Percentiles rank a stretch among this genome's conserved stretches.
phyloP scores from a whole-genome alignment of 2,888 invertebrate species.

The Drosophila helvetica region DNA sequence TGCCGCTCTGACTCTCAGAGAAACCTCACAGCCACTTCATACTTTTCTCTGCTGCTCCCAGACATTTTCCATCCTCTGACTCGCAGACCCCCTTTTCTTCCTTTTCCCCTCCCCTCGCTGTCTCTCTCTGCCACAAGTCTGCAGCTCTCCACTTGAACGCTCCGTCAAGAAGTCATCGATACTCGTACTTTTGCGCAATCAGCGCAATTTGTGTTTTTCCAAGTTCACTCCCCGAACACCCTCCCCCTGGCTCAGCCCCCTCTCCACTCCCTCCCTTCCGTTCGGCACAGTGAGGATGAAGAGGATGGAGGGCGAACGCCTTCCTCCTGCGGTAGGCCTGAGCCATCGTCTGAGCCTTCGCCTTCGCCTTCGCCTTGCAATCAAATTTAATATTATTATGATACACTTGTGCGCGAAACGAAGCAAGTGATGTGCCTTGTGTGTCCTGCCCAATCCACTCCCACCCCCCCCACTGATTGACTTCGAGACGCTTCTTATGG shows the following conservation, averaged over 20 bases:
- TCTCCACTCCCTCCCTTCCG: not conserved
- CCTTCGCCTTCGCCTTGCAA: conserved; percentile 66
- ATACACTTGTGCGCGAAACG: conserved; percentile 77
- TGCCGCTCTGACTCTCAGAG: too few relatives aligned
- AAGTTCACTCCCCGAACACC: conserved; percentile 1
- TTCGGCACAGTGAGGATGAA: too few relatives aligned
- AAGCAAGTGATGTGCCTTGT: conserved; percentile 74
- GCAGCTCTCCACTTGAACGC: conserved; percentile 9
- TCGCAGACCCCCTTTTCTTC: not conserved
- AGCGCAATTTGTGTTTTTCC: conserved; percentile 67
- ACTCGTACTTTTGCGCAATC: conserved; percentile 73
- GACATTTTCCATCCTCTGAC: not conserved
- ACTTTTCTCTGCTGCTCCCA: not conserved
- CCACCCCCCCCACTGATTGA: not conserved
- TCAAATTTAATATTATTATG: conserved; percentile 80
- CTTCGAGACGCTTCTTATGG: not conserved
- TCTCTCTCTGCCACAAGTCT: not conserved
- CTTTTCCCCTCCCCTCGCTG: not conserved
- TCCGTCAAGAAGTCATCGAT: conserved; percentile 75
- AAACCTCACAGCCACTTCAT: not conserved
- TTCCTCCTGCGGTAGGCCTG: not conserved
- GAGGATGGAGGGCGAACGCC: too few relatives aligned
- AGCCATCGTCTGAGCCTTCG: conserved; percentile 47
- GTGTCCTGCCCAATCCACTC: conserved; percentile 18
- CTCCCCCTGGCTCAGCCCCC: too few relatives aligned